A percentile compares a stretch with the other conserved stretches of the same genome.
Conservation (phyloP, 2,797 vertebrate genomes). For the Coregonus sp. region DNA sequence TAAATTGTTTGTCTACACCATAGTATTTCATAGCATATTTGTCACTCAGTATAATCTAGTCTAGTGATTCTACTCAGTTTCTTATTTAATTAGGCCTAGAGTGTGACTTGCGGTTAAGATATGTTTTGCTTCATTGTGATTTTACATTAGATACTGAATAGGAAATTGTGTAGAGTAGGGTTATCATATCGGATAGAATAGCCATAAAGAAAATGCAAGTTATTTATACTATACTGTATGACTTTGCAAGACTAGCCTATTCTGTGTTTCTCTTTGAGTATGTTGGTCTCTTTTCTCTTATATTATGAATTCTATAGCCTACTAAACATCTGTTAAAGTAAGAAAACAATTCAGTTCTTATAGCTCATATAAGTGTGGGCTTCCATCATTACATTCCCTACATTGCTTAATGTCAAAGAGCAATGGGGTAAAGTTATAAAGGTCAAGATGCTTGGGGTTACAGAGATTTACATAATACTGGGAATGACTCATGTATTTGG, state of each 20-base stretch:
- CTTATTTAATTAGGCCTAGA: neutral
- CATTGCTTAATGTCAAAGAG: slow-evolving; percentile 66
- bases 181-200: neutral
- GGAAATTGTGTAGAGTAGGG: neutral
- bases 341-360: neutral
- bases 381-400: slow-evolving; percentile 54
- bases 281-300: neutral
- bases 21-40: neutral
- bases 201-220: neutral
- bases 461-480: slow-evolving; percentile 54
- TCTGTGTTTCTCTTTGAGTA: neutral
- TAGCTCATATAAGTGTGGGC: slow-evolving; percentile 27
- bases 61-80: neutral
- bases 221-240: neutral
- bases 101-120: neutral
- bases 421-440: slow-evolving; percentile 55
- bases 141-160: neutral
- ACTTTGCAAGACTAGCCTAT: no score
- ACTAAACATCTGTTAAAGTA: neutral
- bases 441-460: slow-evolving; percentile 60
- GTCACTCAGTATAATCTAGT: neutral
- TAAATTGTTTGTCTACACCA: no score
- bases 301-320: neutral
- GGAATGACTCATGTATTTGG: slow-evolving; percentile 63
- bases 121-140: no score